Evolutionary conservation across 2,888 invertebrate genomes (phyloP).

Genomic region (Himalopsyche kuldschensis): DNA sequence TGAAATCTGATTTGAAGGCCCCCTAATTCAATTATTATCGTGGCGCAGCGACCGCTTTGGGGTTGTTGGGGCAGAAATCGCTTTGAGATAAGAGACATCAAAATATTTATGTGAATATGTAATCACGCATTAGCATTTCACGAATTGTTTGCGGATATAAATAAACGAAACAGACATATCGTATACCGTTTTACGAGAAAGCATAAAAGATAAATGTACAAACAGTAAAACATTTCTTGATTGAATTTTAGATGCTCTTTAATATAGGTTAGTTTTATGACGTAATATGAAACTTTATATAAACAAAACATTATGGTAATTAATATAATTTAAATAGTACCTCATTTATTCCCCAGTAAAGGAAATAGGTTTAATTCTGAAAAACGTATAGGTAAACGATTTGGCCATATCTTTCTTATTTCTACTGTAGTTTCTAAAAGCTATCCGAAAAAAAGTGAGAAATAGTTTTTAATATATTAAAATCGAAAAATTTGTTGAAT

Average conservation of each 20-base stretch:
- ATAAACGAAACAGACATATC: background rate
- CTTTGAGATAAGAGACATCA: background rate
- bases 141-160: background rate
- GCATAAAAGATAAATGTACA: background rate
- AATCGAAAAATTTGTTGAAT: no score
- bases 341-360: no score
- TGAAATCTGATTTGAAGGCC: background rate
- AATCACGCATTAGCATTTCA: background rate
- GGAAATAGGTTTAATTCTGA: no score
- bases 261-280: background rate
- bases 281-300: background rate
- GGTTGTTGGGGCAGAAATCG: background rate
- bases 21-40: background rate
- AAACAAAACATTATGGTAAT: background rate
- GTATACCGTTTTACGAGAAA: background rate
- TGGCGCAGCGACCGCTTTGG: background rate
- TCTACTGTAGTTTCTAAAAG: no score
- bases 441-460: no score
- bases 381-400: no score
- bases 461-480: no score
- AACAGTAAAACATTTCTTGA: background rate
- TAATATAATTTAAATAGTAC: no score
- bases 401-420: no score
- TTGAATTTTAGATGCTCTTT: background rate
- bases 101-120: constrained; percentile 1